Percentiles rank a stretch among this genome's conserved stretches.
Evolutionary conservation across 2,797 vertebrate genomes (phyloP).

Genomic region (Aeoliscus strigatus): DNA sequence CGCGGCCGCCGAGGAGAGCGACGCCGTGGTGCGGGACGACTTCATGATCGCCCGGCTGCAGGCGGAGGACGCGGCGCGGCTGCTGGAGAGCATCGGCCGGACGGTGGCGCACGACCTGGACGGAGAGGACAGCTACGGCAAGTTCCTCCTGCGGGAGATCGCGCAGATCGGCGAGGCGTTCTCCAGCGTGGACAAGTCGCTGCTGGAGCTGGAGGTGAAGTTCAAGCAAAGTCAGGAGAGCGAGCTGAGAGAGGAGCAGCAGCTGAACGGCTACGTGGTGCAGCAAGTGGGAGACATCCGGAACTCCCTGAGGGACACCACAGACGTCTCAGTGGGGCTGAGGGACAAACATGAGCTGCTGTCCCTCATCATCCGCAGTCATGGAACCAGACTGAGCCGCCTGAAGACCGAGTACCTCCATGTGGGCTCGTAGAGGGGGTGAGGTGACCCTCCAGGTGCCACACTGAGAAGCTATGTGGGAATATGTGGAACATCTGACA

Average conservation of each 20-base stretch:
- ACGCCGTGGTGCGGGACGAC: conserved; percentile 84
- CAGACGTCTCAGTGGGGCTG: conserved; percentile 83
- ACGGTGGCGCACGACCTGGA: conserved; percentile 91
- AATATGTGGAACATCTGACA: conserved; percentile 22
- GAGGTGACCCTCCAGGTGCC: conserved; percentile 31
- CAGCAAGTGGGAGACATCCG: conserved; percentile 83
- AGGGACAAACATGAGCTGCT: conserved; percentile 91
- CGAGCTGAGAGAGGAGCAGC: conserved; percentile 82
- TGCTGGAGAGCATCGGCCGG: conserved; percentile 86
- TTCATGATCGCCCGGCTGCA: conserved; percentile 85
- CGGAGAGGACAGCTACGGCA: conserved; percentile 91
- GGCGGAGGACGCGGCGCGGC: conserved; percentile 88
- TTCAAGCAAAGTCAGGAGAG: conserved; percentile 91
- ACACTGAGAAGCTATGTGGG: conserved; percentile 45
- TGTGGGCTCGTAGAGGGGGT: conserved; percentile 59
- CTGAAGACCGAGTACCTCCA: conserved; percentile 87
- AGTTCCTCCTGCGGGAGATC: conserved; percentile 86
- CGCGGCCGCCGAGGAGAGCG: conserved; percentile 59
- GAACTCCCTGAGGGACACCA: conserved; percentile 79
- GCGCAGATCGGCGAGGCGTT: conserved; percentile 91
- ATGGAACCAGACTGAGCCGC: conserved; percentile 87
- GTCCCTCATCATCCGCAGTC: conserved; percentile 88
- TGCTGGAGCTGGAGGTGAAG: conserved; percentile 91
- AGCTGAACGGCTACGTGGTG: conserved; percentile 81
- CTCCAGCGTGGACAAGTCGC: conserved; percentile 85